Conservation (phyloP, 2,113 vertebrate genomes). For the Apaloderma vittatum region DNA sequence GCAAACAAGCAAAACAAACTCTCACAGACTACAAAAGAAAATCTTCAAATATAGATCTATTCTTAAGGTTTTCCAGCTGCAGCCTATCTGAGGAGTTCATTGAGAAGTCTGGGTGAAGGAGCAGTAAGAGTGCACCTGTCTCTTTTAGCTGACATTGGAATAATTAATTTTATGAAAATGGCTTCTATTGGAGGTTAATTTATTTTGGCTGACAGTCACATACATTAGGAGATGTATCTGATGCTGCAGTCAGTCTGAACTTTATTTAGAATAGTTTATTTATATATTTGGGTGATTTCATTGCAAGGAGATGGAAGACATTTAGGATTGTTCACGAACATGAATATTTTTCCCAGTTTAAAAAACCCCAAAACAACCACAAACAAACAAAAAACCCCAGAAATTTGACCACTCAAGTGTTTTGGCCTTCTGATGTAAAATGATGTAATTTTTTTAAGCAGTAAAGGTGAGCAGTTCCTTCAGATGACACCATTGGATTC, state of each 20-base stretch:
- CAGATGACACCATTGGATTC: neutral
- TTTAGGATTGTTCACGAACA: neutral
- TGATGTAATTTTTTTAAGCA: neutral
- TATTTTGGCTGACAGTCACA: conserved; percentile 79
- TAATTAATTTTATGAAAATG: conserved; percentile 76
- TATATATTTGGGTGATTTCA: conserved; percentile 79
- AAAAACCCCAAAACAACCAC: neutral
- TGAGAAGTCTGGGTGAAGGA: neutral
- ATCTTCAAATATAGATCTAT: neutral
- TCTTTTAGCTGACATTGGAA: conserved; percentile 66
- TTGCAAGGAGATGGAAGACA: conserved; percentile 54
- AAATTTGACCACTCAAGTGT: neutral
- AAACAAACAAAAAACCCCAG: neutral
- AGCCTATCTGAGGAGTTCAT: neutral
- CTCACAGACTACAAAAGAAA: neutral
- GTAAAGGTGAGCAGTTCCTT: neutral
- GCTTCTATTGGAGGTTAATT: conserved; percentile 76
- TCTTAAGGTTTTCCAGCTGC: neutral
- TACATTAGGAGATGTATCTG: conserved; percentile 60
- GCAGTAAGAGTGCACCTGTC: conserved; percentile 27
- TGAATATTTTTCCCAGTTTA: neutral
- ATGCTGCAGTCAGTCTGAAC: conserved; percentile 58
- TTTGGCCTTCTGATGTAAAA: neutral
- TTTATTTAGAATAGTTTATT: conserved; percentile 82
- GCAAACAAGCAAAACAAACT: neutral